Conservation (phyloP, 2,113 vertebrate species). For the Rattus norvegicus region DNA sequence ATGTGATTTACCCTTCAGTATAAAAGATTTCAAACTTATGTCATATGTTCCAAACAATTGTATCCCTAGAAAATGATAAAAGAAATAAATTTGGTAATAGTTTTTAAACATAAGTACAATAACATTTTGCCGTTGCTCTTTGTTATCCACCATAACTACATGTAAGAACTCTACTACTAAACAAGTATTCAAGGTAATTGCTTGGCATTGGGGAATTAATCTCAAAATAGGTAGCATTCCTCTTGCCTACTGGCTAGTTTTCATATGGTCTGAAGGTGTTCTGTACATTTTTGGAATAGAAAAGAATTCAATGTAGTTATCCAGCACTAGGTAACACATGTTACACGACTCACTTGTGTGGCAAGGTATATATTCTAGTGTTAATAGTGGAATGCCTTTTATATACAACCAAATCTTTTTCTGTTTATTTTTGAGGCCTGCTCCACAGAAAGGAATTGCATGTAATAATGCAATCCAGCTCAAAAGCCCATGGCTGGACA, state of each 20-base stretch:
- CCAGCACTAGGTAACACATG: background rate
- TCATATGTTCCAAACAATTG: background rate
- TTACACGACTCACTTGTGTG: background rate
- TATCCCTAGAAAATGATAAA: background rate
- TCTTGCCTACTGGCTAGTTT: background rate
- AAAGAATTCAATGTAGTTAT: background rate
- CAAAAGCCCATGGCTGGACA: too few relatives aligned
- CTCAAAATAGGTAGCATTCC: background rate
- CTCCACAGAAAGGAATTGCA: background rate
- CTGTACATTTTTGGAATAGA: background rate
- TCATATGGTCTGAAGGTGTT: rapidly evolving
- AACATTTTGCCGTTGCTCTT: background rate
- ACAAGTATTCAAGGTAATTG: background rate
- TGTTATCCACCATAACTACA: background rate
- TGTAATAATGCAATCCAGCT: background rate
- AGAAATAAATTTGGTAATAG: background rate
- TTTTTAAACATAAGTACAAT: background rate
- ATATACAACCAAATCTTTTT: background rate
- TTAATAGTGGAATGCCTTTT: background rate
- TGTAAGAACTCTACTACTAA: background rate
- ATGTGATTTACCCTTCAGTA: background rate
- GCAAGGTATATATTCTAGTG: too few relatives aligned
- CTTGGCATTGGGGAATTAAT: background rate
- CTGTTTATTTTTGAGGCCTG: background rate
- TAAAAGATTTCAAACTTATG: background rate